Evolutionary conservation across 2,797 vertebrate genomes (phyloP), one percentile per base, ranked within the genome.

Genomic region (Peromyscus attwateri): DNA sequence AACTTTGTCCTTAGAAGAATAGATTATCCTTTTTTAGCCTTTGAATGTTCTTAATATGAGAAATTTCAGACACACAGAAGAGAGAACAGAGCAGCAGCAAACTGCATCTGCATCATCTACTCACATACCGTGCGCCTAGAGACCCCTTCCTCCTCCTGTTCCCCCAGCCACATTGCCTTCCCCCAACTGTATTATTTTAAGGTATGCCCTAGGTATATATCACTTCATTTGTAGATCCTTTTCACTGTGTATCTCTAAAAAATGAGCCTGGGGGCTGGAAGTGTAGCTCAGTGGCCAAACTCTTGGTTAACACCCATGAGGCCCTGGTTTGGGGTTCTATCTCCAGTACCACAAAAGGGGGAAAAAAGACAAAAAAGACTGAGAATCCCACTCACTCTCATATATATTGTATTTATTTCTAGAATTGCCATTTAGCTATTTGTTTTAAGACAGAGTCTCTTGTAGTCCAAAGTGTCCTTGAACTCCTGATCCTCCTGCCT

Each of bases 371-470:
- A 77, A 77, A 77, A 77, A 25, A 27, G 49, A 81, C 11, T 31
- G 29, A 68, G 21, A 29, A 70, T 25, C 19, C 16, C 64, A 92
- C 68, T 60, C 6, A 31, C 14, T 31, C 66, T 37, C 82, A 57
- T 21, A 16, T 77, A 25, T 82, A 25, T 71, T 89, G 2, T 77
- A 75, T 66, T 87, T 93, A 79, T 77, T 87, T 97, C 25, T 77
- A 92, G 94, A 96, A 83, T 96, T 97, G 94, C 11, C 23, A 29
- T 68, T 87, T 84, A 60, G 16, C 55, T 73, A 40, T 88, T 92
- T 84, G n/a, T 55, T 57, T 55, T 73, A 40, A 60, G 52, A 43
- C 49, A 75, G 7, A n/a, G 37, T 60, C 70, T 60, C 87, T 12
- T 43, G 55, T 75, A 75, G 52, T 29, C 6, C 84, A 71, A 37